Conservation (phyloP, 2,113 vertebrate species). For the Amphiprion ocellaris region DNA sequence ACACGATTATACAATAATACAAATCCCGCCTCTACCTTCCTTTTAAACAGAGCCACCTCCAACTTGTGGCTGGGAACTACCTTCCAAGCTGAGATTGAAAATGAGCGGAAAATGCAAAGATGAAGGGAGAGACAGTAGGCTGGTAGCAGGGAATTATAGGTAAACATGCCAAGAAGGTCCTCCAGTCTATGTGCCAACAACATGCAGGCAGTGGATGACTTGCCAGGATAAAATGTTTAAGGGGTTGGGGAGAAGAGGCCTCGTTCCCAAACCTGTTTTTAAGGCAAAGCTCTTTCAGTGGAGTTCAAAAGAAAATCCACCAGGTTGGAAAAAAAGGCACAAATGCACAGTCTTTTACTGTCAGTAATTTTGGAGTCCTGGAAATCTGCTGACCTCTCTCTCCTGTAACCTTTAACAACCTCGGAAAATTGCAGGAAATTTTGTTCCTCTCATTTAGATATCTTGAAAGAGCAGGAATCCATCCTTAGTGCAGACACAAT, state of each 20-base stretch:
- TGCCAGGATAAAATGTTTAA: constrained; percentile 39
- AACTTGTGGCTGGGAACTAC: constrained; percentile 72
- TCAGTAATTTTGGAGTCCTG: constrained; percentile 37
- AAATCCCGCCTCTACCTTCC: constrained; percentile 43
- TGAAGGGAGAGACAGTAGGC: constrained; percentile 61
- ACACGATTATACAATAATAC: constrained; percentile 52
- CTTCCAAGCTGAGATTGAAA: constrained; percentile 65
- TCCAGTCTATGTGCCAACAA: constrained; percentile 76
- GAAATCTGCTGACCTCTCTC: constrained; percentile 33
- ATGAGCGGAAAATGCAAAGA: constrained; percentile 30
- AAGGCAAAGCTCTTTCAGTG: constrained; percentile 83
- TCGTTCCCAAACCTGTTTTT: constrained; percentile 75
- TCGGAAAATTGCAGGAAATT: constrained; percentile 23
- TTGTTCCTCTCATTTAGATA: constrained; percentile 31
- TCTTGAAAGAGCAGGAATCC: constrained; percentile 59
- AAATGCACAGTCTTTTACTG: constrained; percentile 64
- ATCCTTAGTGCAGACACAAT: constrained; percentile 62
- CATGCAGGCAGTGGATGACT: constrained; percentile 66
- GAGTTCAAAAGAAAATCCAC: constrained; percentile 77
- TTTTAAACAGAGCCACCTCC: constrained; percentile 57
- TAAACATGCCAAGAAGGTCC: constrained; percentile 78
- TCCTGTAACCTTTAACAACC: constrained; percentile 16
- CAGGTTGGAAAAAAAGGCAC: constrained; percentile 80
- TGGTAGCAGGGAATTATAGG: constrained; percentile 71
- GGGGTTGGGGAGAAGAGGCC: constrained; percentile 39